Evolutionary conservation across 2,113 vertebrate species (phyloP).

Genomic region (Lasiurus borealis): DNA sequence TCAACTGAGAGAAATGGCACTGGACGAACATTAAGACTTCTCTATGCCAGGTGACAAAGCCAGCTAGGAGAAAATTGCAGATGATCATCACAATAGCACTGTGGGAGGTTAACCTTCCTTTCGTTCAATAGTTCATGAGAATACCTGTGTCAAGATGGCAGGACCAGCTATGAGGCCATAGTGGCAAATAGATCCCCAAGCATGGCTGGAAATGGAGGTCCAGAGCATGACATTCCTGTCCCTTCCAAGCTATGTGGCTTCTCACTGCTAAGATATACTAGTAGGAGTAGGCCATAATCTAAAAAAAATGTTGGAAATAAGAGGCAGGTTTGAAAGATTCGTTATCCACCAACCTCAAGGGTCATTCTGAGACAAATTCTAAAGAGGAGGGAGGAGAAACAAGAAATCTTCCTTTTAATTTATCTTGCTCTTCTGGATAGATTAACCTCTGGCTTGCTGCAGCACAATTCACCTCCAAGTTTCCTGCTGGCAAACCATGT

Average conservation of each 20-base stretch:
- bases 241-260: neutral
- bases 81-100: neutral
- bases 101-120: neutral
- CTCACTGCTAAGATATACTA: neutral
- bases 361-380: slow-evolving; percentile 32
- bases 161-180: neutral
- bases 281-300: neutral
- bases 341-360: slow-evolving; percentile 14
- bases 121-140: neutral
- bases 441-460: slow-evolving; percentile 49
- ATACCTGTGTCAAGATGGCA: neutral
- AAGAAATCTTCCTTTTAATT: slow-evolving; percentile 63
- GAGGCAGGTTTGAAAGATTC: slow-evolving; percentile 37
- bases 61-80: neutral
- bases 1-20: no score
- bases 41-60: neutral
- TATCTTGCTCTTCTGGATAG: slow-evolving; percentile 66
- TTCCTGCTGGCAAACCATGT: slow-evolving; percentile 4
- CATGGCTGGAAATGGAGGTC: neutral
- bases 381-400: slow-evolving; percentile 15
- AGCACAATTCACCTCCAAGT: slow-evolving; percentile 47
- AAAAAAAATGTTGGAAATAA: slow-evolving; percentile 28
- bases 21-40: neutral
- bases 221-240: neutral
- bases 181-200: neutral